phyloP scores from a whole-genome alignment of 2,888 invertebrate genomes.

The Diaphora mendica region DNA sequence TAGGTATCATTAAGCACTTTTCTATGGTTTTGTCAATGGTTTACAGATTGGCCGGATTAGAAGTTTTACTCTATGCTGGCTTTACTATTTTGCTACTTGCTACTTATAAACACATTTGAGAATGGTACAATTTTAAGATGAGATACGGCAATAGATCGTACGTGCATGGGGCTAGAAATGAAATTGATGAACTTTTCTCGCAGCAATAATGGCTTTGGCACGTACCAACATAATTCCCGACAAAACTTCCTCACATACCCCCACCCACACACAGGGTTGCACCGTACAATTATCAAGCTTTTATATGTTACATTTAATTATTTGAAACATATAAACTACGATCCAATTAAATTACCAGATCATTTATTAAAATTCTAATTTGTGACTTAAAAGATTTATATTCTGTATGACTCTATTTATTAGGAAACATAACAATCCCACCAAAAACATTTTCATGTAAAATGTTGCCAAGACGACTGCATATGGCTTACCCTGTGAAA shows the following conservation, averaged over 20 bases:
- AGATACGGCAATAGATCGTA: constrained; percentile 40
- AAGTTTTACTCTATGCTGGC: not conserved
- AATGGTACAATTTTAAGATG: constrained; percentile 41
- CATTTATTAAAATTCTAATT: not conserved
- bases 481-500: too few relatives aligned
- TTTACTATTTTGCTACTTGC: not conserved
- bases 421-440: too few relatives aligned
- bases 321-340: not conserved
- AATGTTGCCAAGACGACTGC: too few relatives aligned
- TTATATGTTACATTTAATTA: not conserved
- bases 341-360: constrained; percentile 10
- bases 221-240: constrained; percentile 86
- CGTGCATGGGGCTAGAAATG: constrained; percentile 76
- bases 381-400: constrained; percentile 3
- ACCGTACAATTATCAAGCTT: constrained; percentile 21
- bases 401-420: too few relatives aligned
- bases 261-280: constrained; percentile 73
- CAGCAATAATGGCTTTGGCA: constrained; percentile 87
- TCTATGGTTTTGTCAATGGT: not conserved
- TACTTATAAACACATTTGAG: not conserved
- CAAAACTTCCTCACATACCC: constrained; percentile 82
- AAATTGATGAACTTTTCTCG: constrained; percentile 87
- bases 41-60: not conserved
- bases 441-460: too few relatives aligned
- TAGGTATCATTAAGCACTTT: not conserved